phyloP scores from a whole-genome alignment of 2,113 vertebrate genomes.

The Pelmatolapia mariae region DNA sequence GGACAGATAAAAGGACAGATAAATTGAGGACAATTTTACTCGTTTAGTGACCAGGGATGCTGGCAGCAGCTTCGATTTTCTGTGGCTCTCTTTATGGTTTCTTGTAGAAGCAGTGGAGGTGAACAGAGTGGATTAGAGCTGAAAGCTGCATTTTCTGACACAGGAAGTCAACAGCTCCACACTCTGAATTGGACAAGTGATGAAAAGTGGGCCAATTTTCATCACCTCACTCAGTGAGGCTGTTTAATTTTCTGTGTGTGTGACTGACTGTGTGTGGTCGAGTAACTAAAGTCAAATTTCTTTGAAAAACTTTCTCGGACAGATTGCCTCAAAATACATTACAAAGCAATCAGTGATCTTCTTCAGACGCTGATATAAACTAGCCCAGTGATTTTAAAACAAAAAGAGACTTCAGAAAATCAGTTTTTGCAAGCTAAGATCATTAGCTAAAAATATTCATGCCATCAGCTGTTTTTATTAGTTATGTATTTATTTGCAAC shows the following conservation, averaged over 20 bases:
- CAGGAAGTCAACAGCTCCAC: slow-evolving; percentile 6
- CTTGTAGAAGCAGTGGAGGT: background rate
- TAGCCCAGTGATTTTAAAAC: background rate
- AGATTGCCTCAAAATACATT: background rate
- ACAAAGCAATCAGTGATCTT: background rate
- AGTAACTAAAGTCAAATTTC: background rate
- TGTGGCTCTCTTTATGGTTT: background rate
- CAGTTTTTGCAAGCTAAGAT: background rate
- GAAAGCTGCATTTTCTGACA: slow-evolving; percentile 16
- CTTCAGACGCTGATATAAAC: background rate
- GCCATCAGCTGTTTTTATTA: background rate
- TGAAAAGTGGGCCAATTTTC: slow-evolving; percentile 26
- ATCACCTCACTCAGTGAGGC: background rate
- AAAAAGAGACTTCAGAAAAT: background rate
- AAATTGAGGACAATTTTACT: background rate
- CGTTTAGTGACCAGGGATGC: background rate
- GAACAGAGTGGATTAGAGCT: slow-evolving; percentile 16
- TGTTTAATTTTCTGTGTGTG: background rate
- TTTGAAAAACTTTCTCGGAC: background rate
- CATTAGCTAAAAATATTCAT: background rate
- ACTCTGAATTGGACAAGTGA: slow-evolving; percentile 16
- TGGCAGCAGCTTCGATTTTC: background rate
- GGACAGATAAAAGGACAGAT: background rate
- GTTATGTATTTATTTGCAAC: background rate
- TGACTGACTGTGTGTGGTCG: background rate